Conservation (phyloP, 2,113 vertebrate species). For the Tragelaphus imberbis region DNA sequence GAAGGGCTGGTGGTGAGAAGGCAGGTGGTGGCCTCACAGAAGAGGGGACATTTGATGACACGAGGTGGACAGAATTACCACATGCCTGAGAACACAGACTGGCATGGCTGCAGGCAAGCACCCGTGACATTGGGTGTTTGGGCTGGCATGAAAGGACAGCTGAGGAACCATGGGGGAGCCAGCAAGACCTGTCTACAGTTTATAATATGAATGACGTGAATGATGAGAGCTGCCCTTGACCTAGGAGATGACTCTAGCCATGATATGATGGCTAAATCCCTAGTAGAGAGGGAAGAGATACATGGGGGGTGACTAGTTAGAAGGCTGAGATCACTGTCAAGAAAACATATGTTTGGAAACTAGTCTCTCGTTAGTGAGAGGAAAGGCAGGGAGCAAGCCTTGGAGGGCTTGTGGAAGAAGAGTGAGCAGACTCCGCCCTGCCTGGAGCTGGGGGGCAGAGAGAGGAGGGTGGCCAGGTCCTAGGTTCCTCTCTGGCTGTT, state of each 20-base stretch:
- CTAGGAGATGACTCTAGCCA: not conserved
- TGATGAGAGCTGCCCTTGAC: not conserved
- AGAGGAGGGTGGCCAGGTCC: not conserved
- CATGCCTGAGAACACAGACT: not conserved
- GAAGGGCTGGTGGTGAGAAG: not conserved
- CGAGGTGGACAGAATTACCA: not conserved
- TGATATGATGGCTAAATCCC: not conserved
- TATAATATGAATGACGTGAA: not conserved
- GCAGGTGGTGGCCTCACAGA: not conserved
- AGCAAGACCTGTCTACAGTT: not conserved
- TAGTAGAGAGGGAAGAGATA: not conserved
- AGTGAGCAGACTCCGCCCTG: not conserved
- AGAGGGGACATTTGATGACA: not conserved
- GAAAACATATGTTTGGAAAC: not conserved
- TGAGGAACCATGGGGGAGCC: not conserved
- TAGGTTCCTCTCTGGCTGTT: not conserved
- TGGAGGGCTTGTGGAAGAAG: not conserved
- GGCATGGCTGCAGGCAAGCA: too few species aligned
- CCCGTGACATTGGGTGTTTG: accelerated
- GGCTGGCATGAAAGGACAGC: not conserved
- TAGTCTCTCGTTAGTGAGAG: not conserved
- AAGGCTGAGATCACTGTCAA: not conserved
- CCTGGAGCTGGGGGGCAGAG: not conserved
- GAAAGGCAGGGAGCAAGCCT: not conserved
- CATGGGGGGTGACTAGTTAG: not conserved